phyloP scores from a whole-genome alignment of 2,797 vertebrate species.

The Taeniopygia guttata region DNA sequence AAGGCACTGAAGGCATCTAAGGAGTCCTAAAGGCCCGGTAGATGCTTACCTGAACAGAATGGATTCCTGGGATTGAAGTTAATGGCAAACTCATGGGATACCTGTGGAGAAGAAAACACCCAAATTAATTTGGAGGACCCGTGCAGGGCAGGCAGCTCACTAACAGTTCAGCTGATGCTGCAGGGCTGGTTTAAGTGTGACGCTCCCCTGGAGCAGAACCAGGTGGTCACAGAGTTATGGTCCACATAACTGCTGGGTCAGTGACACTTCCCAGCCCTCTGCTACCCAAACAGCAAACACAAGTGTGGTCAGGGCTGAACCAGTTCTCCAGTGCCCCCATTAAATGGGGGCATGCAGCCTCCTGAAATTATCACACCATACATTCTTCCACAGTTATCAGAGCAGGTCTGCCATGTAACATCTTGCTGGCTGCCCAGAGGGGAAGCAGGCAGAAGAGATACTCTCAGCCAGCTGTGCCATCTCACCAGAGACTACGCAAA shows the following conservation, averaged over 20 bases:
- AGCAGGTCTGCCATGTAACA: background rate
- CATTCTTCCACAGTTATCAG: background rate
- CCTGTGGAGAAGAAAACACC: conserved; percentile 74
- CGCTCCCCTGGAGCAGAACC: background rate
- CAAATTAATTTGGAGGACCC: background rate
- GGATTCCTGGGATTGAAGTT: conserved; percentile 98
- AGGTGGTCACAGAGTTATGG: rapidly evolving
- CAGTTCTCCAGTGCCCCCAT: background rate
- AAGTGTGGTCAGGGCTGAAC: rapidly evolving
- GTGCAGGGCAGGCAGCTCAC: background rate
- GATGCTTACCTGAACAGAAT: conserved; percentile 91
- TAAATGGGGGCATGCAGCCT: background rate
- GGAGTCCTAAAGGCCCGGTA: background rate
- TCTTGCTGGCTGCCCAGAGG: background rate
- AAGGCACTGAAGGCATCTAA: background rate
- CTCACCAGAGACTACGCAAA: background rate
- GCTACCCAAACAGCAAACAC: background rate
- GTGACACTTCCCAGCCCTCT: background rate
- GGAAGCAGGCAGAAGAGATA: background rate
- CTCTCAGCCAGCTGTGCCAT: background rate
- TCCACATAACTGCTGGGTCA: background rate
- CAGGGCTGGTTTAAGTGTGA: background rate
- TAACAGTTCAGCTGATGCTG: background rate
- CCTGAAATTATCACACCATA: background rate
- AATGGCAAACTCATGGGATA: conserved; percentile 98